Base-by-base conservation (phyloP, 2,113 vertebrate genomes). In the Neotoma lepida region DNA sequence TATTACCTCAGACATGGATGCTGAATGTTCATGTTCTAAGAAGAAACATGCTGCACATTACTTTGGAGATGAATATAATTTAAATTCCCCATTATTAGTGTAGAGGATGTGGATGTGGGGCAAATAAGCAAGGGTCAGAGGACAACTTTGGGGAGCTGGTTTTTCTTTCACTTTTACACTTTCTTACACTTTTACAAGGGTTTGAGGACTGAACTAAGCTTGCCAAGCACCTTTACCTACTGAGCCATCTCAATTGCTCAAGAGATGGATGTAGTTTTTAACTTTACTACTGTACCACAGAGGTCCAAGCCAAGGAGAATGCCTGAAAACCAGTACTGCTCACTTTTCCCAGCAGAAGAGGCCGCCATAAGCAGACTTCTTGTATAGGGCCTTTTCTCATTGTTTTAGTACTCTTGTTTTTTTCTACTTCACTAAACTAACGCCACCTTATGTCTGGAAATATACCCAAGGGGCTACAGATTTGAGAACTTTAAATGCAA, bases 401-500 rank as follows among this genome's bases (percentile, higher is more conserved):
- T 81, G 44, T 44, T 90, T 88, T 4, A 28, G 63, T 66, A 51
- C 22, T 91, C 44, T 10, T 68, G 84, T 61, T 35, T 86, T 35
- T 86, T 92, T 33, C 26, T 39, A 74, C 58, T 90, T 92, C 14
- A 87, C 35, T 82, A 73, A 94, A 61, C 20, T 86, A 76, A 46
- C 56, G 71, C 64, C 80, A 64, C 58, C 51, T 22, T 54, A 30
- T 17, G n/a, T 77, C 63, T 80, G 74, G 66, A 91, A 78, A 87
- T 30, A 92, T 4, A 14, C 61, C 30, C 44, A 18, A 71, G 84
- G n/a, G 3, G 63, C 51, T 73, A 90, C 6, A 82, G 22, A 58
- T 49, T 28, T 74, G 46, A 84, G 51, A 88, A 89, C 35, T 64
- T 85, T 74, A 70, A 74, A 54, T 46, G 13, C 13, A 33, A 61